Evolutionary conservation across 2,888 invertebrate genomes (phyloP), one percentile per base, ranked within the genome.

Genomic region (Xanthorhoe spadicearia): DNA sequence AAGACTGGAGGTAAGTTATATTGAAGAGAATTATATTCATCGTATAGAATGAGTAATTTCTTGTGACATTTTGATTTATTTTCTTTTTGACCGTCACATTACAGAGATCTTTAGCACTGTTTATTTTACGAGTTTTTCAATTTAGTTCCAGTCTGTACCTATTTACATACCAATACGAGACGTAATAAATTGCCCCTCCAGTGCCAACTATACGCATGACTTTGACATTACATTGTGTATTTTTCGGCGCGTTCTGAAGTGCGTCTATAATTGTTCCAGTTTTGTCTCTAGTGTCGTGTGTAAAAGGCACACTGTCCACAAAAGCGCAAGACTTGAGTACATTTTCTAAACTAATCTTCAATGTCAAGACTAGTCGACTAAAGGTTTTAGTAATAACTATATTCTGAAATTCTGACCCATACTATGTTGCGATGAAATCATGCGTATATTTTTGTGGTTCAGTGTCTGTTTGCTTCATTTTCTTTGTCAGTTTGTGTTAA

Each of bases 211-310:
- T 28, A 57, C 60, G 66, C 55, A 57, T 71, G 69, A 69, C 71
- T 68, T 69, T 68, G 65, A 60, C 55, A 49, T 55, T 65, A 62
- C 65, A 68, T 68, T 68, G 68, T 68, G 57, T 68, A 57, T 68
- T 64, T 58, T 64, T 68, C 64, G 50, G 52, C 49, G 53, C 19
- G 48, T 63, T 67, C 49, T 61, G 79, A 79, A 75, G 77, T 74
- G 74, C 71, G 64, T 75, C 80, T 80, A 80, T 79, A 76, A 80
- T 77, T 78, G 78, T 78, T 77, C 71, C 72, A 58, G 74, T 75
- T 66, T 60, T 64, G 66, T 61, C 54, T 73, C 64, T 82, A 61
- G 82, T 81, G 82, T 81, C 81, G 82, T 82, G 82, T 81, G 82
- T 71, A 81, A 72, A 9, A 61, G 28, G 61, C 28, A 18, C 23